A percentile compares a stretch with the other conserved stretches of the same genome.
Evolutionary conservation across 2,888 invertebrate species (phyloP).

Genomic region (Aelia acuminata): DNA sequence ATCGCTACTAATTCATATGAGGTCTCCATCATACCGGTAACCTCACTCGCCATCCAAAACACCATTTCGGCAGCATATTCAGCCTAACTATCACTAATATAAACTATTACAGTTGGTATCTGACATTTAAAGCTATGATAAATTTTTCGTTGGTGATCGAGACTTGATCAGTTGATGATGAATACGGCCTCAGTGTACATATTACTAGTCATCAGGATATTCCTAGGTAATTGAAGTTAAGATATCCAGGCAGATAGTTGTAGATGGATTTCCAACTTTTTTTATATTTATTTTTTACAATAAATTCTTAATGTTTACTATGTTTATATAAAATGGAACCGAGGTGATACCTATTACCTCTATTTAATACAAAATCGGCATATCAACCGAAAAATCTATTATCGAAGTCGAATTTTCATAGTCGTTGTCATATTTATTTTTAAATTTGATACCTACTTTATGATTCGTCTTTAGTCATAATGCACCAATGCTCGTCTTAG

Average conservation of each 20-base stretch:
- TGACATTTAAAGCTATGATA: not conserved
- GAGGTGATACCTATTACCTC: too few species aligned
- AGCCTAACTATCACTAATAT: not conserved
- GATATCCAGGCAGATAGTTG: not conserved
- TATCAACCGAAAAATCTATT: not conserved
- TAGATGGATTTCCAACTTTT: not conserved
- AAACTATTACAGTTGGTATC: not conserved
- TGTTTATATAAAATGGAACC: not conserved
- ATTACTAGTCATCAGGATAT: slow-evolving; percentile 43
- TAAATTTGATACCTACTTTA: not conserved
- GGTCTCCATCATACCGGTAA: not conserved
- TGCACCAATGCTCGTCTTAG: not conserved
- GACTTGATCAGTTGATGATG: not conserved
- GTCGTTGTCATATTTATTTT: not conserved
- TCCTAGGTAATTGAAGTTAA: slow-evolving; percentile 50
- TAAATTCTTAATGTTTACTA: not conserved
- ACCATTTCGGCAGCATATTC: not conserved
- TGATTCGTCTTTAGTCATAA: not conserved
- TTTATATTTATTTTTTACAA: not conserved
- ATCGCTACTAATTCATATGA: not conserved
- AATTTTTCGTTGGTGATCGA: not conserved
- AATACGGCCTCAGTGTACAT: slow-evolving; percentile 52
- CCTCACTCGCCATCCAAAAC: not conserved
- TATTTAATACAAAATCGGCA: too few species aligned
- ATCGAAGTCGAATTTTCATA: not conserved